Evolutionary conservation across 1,140 invertebrate genomes (phyloP), one percentile per base, ranked within the genome.

Genomic region (Doryteuthis pealeii): DNA sequence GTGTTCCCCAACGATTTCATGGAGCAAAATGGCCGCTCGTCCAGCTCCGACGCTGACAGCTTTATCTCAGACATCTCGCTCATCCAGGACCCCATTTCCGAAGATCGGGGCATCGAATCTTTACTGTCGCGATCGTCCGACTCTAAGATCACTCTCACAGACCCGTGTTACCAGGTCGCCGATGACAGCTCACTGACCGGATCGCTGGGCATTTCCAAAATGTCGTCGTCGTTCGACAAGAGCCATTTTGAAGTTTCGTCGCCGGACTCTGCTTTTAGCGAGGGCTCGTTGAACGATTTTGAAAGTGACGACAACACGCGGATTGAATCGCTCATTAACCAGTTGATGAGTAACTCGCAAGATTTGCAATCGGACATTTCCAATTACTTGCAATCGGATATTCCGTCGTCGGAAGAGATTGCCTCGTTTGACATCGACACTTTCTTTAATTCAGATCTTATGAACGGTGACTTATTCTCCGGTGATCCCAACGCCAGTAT

Each of bases 401-500:
- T 28, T n/a, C 54, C 54, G 22, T 62, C 54, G 6, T n/a, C 22
- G 18, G 54, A 62, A 22, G 54, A 62, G 54, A 62, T 62, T 62
- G 54, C 54, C 18, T 62, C 54, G 18, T 62, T 62, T 62, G 54
- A 62, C 5, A 28, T 62, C 18, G 54, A 62, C 18, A 62, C 18
- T 5, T 62, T 62, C 54, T 62, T 62, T 28, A 62, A 22, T 6
- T 62, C 54, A 5, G 54, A 62, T 62, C 18, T 62, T 28, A 62
- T 62, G 22, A 62, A 62, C 26, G 54, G 26, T 12, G 54, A 62
- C 18, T 22, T 62, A 22, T 62, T 62, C 18, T 62, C 54, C 18
- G 54, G 54, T 62, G 54, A 62, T 62, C 54, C 54, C 10, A 62
- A 62, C 54, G 26, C 54, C 10, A n/a, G 22, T 62, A 62, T 62